Base-by-base conservation (phyloP, 2,797 vertebrate genomes). In the Myoxocephalus aenaeus region DNA sequence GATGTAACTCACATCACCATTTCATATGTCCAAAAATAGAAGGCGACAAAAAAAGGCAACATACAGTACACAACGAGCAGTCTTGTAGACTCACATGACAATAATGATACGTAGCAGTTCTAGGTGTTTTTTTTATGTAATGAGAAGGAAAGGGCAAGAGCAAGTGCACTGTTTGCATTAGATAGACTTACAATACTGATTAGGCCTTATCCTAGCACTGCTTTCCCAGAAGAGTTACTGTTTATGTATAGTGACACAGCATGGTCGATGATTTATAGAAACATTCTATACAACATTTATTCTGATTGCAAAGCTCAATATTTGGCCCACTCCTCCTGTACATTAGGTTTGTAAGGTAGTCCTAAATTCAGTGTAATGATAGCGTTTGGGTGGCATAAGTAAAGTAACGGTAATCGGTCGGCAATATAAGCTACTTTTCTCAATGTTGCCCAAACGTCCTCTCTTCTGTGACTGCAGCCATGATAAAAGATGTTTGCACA, bases 41-140 rank as follows among this genome's bases (percentile, higher is more conserved):
- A 83, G 48, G 70, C 69, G 58, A 77, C 65, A 82, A 72, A 65
- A 85, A 70, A 82, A 83, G 74, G 77, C 75, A 88, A 86, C 85
- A 91, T 88, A 93, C 86, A 92, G 90, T 90, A 92, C 90, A 92
- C 83, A 90, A 91, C 72, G 77, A 92, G 87, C 84, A 87, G 87
- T 76, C 71, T 86, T 77, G 76, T 77, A 84, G 85, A 90, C 84
- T 88, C 88, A 84, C 34, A 36, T 84, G 86, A 84, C 27, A 85
- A 87, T 77, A 86, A 85, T 82, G 65, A 81, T 78, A 86, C 72
- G 83, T 68, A 89, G 79, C 81, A 80, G 77, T 70, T 84, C 66
- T 74, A 70, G 70, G 20, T 86, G 84, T 89, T 65, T 79, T 89
- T 65, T 79, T 85, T 15, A 18, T 85, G 70, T 76, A 83, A 72